Conservation (phyloP, 2,113 vertebrate genomes). For the Indicator indicator region DNA sequence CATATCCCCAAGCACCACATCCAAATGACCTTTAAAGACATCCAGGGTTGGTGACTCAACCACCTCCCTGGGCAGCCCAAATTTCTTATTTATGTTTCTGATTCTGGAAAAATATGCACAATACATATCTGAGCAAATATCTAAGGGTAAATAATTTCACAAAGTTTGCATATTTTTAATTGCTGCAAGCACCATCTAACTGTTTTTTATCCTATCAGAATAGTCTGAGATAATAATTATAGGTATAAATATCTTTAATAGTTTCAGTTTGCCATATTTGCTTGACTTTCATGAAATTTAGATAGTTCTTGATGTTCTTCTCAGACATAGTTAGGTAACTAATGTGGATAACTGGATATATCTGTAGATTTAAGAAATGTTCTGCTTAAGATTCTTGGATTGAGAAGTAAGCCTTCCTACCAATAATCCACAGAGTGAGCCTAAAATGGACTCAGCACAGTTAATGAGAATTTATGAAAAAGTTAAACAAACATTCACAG, state of each 20-base stretch:
- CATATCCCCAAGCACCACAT: no score
- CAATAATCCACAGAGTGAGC: neutral
- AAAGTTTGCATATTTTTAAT: neutral
- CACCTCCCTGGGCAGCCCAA: no score
- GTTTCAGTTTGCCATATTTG: neutral
- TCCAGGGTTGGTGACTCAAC: no score
- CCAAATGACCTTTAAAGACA: no score
- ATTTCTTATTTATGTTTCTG: neutral
- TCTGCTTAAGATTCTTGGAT: neutral
- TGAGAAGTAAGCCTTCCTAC: neutral
- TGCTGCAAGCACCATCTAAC: neutral
- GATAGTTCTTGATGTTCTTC: neutral
- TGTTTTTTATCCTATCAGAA: neutral
- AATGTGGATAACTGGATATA: neutral
- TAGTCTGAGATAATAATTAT: neutral
- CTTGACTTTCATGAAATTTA: constrained; percentile 1
- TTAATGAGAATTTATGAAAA: neutral
- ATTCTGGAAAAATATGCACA: neutral
- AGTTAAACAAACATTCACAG: neutral
- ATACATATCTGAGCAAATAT: neutral
- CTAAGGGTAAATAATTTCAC: neutral
- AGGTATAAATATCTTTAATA: neutral
- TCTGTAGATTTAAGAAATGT: neutral
- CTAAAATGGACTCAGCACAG: neutral
- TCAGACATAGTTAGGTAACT: neutral